Base-by-base conservation (phyloP, 1,140 invertebrate species). In the Saccostrea echinata region DNA sequence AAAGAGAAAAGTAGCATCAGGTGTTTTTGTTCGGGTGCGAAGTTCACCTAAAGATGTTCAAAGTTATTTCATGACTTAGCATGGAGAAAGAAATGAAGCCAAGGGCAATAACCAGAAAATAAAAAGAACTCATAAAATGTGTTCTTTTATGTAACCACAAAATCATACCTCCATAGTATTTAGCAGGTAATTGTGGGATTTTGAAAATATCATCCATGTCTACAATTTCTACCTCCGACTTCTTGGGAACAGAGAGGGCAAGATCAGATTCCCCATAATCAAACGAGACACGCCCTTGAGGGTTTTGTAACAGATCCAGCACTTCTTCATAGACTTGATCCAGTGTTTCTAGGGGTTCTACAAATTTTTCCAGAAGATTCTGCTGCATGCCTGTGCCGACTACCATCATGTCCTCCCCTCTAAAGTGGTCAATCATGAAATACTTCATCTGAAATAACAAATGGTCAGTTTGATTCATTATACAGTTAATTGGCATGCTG, bases 101-200 rank as follows among this genome's bases (percentile, higher is more conserved):
- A 43, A 43, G 43, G 43, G 43, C 1, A 43, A 8, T 2, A 3
- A 43, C 1, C 6, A 43, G 1, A 1, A 43, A 43, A 43, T 43
- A 3, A 43, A 43, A 43, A 43, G n/a, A n/a, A n/a, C n/a, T n/a
- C 43, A 43, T 6, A 43, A n/a, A 43, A 43, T 43, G 9, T 43
- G 6, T 6, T 43, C 35, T 43, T 43, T 43, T 43, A 1, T 6
- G 4, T 43, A 43, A 43, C 18, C 55, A 18, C 18, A 13, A 16
- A 11, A 21, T 21, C 55, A 61, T 76, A 76, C 68, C 68, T 76
- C 68, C 68, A 76, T 76, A 76, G 18, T 76, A 76, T 76, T 76
- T 76, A 13, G 68, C 24, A 76, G 68, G 68, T 30, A 76, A 33
- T 16, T 30, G 68, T 76, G 68, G 68, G 30, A 76, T 76, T 33